These are phyloP conservation scores for Lagopus leucura DNA, from an alignment of 2,113 vertebrate species.

Conservation along the genomic window DNA sequence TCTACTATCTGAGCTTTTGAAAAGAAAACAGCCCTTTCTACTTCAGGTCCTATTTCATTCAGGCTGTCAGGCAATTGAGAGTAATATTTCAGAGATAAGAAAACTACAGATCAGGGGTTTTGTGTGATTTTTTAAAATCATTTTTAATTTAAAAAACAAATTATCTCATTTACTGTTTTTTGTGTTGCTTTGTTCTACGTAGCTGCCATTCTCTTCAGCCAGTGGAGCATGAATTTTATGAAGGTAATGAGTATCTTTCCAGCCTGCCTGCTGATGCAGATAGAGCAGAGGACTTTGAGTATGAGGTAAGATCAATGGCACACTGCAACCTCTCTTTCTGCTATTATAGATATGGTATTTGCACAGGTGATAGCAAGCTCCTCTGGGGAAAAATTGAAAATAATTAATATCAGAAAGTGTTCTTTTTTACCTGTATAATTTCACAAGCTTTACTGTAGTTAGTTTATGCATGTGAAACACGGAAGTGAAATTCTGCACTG, in stretches of 20 bases:
- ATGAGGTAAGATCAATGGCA: constrained; percentile 86
- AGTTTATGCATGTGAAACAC: not conserved
- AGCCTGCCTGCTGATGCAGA: constrained; percentile 88
- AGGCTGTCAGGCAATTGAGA: not conserved
- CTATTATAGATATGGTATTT: constrained; percentile 20
- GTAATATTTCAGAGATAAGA: not conserved
- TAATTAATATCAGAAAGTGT: not conserved
- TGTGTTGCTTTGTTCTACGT: constrained; percentile 61
- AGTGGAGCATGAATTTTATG: constrained; percentile 91
- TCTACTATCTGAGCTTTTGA: not conserved
- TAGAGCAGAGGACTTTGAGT: constrained; percentile 93
- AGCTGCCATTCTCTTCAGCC: constrained; percentile 97
- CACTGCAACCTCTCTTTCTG: not conserved
- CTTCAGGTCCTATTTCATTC: not conserved
- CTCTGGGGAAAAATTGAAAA: not conserved
- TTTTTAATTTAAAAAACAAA: constrained; percentile 46
- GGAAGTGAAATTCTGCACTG: not conserved
- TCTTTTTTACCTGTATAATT: not conserved
- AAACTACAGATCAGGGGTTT: not conserved
- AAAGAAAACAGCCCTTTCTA: not conserved
- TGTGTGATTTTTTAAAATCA: not conserved
- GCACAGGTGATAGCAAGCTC: constrained; percentile 18
- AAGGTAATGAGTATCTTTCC: constrained; percentile 91
- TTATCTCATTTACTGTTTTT: constrained; percentile 63
- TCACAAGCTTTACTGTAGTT: not conserved